Evolutionary conservation across 1,140 invertebrate species (phyloP), one percentile per base, ranked within the genome.

Genomic region (Hyles euphorbiae): DNA sequence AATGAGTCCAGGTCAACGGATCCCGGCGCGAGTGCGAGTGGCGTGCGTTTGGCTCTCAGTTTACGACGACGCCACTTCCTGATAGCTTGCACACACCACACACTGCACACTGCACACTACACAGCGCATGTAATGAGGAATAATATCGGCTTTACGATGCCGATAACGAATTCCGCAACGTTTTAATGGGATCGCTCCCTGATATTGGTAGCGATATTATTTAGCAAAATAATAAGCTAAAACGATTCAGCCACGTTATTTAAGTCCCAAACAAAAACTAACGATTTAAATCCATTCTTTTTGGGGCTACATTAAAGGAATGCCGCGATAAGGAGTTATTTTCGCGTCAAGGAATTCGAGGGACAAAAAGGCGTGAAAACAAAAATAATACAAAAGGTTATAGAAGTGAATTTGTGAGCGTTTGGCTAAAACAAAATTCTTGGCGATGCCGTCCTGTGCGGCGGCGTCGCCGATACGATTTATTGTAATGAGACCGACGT

Each of bases 341-440:
- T 88, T 88, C 77, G 81, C 83, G 76, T 86, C 83, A 81, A 78
- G 72, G 81, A 86, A 88, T 88, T 78, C 76, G 76, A 69, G 71
- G 72, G 77, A 76, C 77, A 88, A 88, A 88, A 88, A 88, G 78
- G 85, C 83, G 85, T 88, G 83, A 88, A 88, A 86, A 85, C 77
- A 65, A 86, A 88, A 88, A 88, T 85, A 85, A 84, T 81, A 86
- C 80, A 87, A 88, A 88, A 85, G 70, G 69, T 81, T 78, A 76
- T 84, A 84, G 76, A 84, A 75, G 81, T 86, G 85, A 88, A 88
- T 88, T 88, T 88, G 85, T 88, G 85, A 88, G 78, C 78, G 83
- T 88, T 85, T 78, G 82, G 74, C 72, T 83, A 83, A 83, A 86
- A 88, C 85, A 88, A 72, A 86, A 88, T 88, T 88, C 85, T 75